Evolutionary conservation across 2,113 vertebrate species (phyloP).

Genomic region (Tapirus terrestris): DNA sequence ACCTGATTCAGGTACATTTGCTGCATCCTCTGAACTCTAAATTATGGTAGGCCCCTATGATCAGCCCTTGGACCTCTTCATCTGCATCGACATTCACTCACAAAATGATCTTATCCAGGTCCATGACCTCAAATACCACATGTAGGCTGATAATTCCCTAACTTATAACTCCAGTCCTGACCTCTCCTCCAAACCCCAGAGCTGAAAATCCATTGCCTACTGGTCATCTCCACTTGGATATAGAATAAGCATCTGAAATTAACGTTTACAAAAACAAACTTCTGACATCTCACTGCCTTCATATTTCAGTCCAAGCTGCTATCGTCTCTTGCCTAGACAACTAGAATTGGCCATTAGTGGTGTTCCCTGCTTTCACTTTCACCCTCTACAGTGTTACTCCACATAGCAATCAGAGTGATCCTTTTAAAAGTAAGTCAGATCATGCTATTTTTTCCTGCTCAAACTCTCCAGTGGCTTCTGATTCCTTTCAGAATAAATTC

Average conservation of each 20-base stretch:
- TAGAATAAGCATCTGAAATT: slow-evolving; percentile 19
- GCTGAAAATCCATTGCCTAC: neutral
- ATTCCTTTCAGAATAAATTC: slow-evolving; percentile 41
- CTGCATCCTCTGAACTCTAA: neutral
- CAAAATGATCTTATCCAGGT: neutral
- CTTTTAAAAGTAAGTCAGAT: neutral
- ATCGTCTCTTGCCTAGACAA: neutral
- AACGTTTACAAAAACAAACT: slow-evolving; percentile 10
- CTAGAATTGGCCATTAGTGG: neutral
- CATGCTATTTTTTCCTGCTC: neutral
- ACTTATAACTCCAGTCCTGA: neutral
- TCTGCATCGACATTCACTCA: neutral
- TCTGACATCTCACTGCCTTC: neutral
- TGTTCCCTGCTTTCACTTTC: slow-evolving; percentile 9
- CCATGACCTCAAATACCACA: neutral
- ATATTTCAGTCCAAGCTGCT: neutral
- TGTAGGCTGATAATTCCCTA: neutral
- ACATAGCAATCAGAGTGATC: neutral
- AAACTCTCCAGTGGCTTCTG: neutral
- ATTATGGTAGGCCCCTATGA: neutral
- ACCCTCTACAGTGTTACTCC: neutral
- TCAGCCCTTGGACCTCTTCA: neutral
- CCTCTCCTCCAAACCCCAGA: neutral
- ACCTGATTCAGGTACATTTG: neutral
- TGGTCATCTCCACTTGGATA: neutral